Evolutionary conservation across 2,888 invertebrate species (phyloP), one percentile per base, ranked within the genome.

Genomic region (Dolichopus griseipennis): DNA sequence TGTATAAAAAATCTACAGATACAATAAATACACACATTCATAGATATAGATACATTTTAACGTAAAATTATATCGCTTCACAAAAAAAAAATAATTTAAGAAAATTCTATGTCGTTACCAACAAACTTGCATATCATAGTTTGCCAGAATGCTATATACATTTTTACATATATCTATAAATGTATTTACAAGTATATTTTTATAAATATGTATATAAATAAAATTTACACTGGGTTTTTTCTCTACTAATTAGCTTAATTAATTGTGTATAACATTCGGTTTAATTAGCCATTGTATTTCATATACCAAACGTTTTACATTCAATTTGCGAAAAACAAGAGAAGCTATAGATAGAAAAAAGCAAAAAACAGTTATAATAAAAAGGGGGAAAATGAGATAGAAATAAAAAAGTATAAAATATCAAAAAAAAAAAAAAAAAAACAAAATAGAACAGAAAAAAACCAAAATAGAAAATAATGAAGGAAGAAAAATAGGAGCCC

Each of bases 181-280:
- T 52, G 15, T 52, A 15, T 3, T 15, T 43, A 43, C 3, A 43
- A 4, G 18, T 52, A n/a, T 15, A 52, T 52, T 52, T 52, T 43
- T n/a, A n/a, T n/a, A n/a, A n/a, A n/a, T n/a, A n/a, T n/a, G 2
- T 41, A 18, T 52, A 52, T n/a, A 15, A n/a, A 52, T 52, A 27
- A 18, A 12, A 7, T 52, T 52, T 52, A 7, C 27, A 61, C 15
- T 18, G 22, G 27, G 20, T 70, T 73, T 27, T 27, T 73, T 71
- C 72, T 73, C 70, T 71, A 72, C 74, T 74, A 74, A 74, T 74
- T 74, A 74, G 74, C 74, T 74, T 74, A 74, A 74, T 74, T 74
- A 74, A 74, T 73, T 74, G 74, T 73, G 73, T 74, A 73, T 73
- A 74, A 74, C 74, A 74, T 73, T 74, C 73, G 71, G 73, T 73